A percentile compares a stretch with the other conserved stretches of the same genome.
Conservation (phyloP, 2,797 vertebrate genomes). For the Eulemur albifrons region DNA sequence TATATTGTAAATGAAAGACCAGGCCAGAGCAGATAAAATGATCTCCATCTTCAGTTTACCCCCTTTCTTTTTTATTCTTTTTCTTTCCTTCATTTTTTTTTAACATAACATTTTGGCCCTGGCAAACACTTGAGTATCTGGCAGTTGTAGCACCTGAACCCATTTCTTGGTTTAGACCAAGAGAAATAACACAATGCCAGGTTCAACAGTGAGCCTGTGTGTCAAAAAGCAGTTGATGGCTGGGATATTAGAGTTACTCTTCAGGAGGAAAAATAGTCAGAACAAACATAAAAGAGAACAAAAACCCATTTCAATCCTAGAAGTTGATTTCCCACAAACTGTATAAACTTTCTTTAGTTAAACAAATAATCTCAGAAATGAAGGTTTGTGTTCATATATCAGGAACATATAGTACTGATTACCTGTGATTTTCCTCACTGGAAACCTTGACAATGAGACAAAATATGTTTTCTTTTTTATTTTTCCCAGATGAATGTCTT, state of each 20-base stretch:
- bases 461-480: neutral
- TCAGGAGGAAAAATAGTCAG: constrained; percentile 16
- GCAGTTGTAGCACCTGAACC: neutral
- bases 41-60: neutral
- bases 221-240: constrained; percentile 25
- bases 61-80: too few relatives aligned
- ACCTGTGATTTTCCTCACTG: constrained; percentile 58
- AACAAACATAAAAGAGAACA: constrained; percentile 51
- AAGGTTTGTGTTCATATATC: constrained; percentile 64
- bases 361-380: constrained; percentile 79
- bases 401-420: neutral
- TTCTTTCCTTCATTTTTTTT: too few relatives aligned
- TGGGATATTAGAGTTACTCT: neutral
- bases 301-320: constrained; percentile 59
- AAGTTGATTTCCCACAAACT: constrained; percentile 80
- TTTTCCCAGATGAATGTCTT: constrained; percentile 29
- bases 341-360: constrained; percentile 79
- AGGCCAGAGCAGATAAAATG: neutral
- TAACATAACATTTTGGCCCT: neutral
- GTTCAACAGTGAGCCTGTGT: neutral
- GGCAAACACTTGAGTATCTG: neutral
- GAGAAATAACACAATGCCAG: neutral
- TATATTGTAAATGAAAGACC: neutral
- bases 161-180: neutral
- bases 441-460: constrained; percentile 36